Percentiles rank a stretch among this genome's conserved stretches.
These are phyloP conservation scores for Pogonocichla stellata DNA, from an alignment of 2,113 vertebrate genomes.

Conservation along the genomic window DNA sequence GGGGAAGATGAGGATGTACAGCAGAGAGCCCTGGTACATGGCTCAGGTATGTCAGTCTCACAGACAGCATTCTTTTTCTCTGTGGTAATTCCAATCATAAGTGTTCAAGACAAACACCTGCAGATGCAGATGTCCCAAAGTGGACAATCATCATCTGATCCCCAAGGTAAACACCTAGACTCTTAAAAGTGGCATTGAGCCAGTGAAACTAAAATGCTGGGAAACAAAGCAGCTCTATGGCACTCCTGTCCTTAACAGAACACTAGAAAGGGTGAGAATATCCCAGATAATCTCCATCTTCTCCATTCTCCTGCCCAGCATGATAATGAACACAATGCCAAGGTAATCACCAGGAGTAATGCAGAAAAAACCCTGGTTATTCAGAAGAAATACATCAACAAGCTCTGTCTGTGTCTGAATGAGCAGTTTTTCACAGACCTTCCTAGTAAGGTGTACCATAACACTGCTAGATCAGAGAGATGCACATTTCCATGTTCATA, in stretches of 20 bases:
- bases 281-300: neutral
- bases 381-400: neutral
- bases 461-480: neutral
- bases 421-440: neutral
- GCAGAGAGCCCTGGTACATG: neutral
- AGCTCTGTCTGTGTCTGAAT: neutral
- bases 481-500: neutral
- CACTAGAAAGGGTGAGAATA: neutral
- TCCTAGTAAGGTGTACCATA: neutral
- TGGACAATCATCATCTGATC: neutral
- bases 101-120: neutral
- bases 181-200: neutral
- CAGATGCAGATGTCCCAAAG: neutral
- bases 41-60: neutral
- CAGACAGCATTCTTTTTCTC: neutral
- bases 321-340: neutral
- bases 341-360: neutral
- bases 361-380: neutral
- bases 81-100: neutral
- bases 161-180: neutral
- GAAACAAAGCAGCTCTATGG: neutral
- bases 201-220: neutral
- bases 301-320: neutral
- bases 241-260: neutral
- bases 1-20: neutral